These are phyloP conservation scores for Euplagia quadripunctaria DNA, from an alignment of 2,888 invertebrate species.

Conservation along the genomic window DNA sequence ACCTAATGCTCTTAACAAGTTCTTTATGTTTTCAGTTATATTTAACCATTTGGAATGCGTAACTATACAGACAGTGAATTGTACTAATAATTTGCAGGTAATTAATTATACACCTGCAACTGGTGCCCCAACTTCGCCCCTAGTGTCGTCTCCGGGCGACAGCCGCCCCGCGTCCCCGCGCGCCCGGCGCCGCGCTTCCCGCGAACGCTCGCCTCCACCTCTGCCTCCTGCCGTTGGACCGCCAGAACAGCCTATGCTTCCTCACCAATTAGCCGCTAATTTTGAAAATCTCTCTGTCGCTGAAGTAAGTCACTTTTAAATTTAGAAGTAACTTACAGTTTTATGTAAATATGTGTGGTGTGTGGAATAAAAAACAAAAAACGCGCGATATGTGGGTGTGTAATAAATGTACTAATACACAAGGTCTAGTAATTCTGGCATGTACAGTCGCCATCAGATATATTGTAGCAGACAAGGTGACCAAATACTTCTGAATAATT, in stretches of 20 bases:
- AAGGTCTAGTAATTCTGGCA: constrained; percentile 1
- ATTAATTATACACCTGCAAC: constrained; percentile 82
- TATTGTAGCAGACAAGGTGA: too few species aligned
- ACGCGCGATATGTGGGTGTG: not conserved
- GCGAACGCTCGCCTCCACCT: constrained; percentile 81
- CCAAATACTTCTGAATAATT: too few species aligned
- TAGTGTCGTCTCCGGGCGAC: constrained; percentile 93
- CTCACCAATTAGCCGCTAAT: constrained; percentile 78
- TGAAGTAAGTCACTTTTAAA: constrained; percentile 64
- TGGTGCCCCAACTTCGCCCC: constrained; percentile 89
- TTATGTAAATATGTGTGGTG: too few species aligned
- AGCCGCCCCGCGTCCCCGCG: constrained; percentile 91
- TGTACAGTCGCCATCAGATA: not conserved
- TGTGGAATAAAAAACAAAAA: too few species aligned
- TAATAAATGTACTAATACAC: too few species aligned
- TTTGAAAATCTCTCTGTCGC: constrained; percentile 78
- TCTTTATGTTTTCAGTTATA: too few species aligned
- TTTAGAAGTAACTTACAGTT: not conserved
- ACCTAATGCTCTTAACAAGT: too few species aligned
- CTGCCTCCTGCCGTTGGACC: constrained; percentile 68
- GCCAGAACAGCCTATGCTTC: constrained; percentile 63
- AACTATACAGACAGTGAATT: too few species aligned
- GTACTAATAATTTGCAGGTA: constrained; percentile 62
- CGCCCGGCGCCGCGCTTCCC: constrained; percentile 83
- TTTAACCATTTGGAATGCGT: too few species aligned